Evolutionary conservation across 2,113 vertebrate species (phyloP).

Genomic region (Poecile atricapillus): DNA sequence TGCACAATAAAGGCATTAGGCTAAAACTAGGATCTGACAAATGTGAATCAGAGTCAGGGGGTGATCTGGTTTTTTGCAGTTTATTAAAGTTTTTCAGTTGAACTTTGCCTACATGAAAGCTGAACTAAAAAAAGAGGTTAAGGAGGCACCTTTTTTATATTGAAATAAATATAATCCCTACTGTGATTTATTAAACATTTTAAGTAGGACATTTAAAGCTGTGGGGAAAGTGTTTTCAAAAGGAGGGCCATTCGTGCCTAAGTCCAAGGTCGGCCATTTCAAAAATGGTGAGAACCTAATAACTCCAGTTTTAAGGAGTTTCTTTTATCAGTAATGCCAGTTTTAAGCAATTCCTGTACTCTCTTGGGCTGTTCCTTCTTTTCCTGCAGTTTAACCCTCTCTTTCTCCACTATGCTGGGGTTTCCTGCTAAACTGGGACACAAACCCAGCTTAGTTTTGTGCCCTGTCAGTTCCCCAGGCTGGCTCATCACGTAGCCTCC

Average conservation of each 20-base stretch:
- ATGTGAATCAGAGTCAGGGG: neutral
- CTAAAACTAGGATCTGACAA: neutral
- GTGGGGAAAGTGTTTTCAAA: neutral
- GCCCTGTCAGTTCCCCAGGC: rapidly evolving
- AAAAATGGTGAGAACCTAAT: neutral
- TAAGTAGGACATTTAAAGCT: neutral
- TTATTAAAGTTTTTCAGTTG: neutral
- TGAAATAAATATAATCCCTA: neutral
- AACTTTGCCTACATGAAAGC: neutral
- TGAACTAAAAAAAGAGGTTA: neutral
- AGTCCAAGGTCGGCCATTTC: neutral
- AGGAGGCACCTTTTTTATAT: neutral
- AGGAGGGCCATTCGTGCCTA: neutral
- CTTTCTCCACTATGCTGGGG: rapidly evolving
- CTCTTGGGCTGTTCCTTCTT: neutral
- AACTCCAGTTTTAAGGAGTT: neutral
- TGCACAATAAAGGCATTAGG: neutral
- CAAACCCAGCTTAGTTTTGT: neutral
- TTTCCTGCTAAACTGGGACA: neutral
- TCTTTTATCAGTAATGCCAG: neutral
- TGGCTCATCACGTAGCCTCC: neutral
- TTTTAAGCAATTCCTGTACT: neutral
- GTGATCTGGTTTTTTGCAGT: neutral
- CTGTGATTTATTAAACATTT: neutral
- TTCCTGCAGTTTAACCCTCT: neutral